Conservation (phyloP, 2,797 vertebrate genomes). For the Alca torda region DNA sequence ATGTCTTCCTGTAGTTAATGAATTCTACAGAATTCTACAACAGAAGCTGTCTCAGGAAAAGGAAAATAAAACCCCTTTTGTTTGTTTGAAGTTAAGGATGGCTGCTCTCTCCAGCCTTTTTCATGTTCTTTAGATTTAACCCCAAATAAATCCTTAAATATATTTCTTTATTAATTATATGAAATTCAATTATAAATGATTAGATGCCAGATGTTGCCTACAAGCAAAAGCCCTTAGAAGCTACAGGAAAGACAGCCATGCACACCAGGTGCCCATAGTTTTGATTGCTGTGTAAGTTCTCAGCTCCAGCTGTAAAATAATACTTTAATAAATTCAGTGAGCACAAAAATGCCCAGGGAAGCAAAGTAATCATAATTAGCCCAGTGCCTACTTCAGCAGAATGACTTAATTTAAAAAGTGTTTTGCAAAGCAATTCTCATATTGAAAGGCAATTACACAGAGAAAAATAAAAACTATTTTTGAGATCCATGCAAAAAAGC, state of each 20-base stretch:
- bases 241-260: background rate
- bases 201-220: background rate
- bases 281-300: background rate
- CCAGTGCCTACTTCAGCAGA: background rate
- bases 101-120: background rate
- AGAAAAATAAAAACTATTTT: background rate
- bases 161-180: background rate
- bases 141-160: background rate
- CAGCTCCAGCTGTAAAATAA: background rate
- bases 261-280: background rate
- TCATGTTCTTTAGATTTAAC: background rate
- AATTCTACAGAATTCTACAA: background rate
- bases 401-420: constrained; percentile 28
- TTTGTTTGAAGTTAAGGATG: background rate
- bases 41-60: background rate
- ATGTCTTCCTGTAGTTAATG: background rate
- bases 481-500: background rate
- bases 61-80: background rate
- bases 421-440: constrained; percentile 24
- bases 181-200: background rate
- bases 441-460: background rate
- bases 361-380: constrained; percentile 42
- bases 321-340: background rate
- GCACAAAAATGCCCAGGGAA: constrained; percentile 13
- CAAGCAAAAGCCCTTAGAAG: background rate